Evolutionary conservation across 2,888 invertebrate species (phyloP).

Genomic region (Eupithecia dodoneata): DNA sequence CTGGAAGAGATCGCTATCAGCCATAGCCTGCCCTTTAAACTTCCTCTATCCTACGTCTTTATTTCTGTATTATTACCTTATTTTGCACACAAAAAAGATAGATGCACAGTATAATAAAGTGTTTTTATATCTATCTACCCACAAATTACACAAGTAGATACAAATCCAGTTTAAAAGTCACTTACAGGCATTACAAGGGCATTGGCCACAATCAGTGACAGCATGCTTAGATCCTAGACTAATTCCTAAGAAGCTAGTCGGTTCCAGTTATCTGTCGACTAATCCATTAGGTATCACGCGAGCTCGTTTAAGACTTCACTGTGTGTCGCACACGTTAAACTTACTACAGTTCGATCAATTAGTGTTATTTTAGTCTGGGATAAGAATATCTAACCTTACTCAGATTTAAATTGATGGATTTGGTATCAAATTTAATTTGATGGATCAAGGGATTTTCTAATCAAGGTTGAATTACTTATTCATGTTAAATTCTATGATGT

Average conservation of each 20-base stretch:
- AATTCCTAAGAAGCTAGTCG: slow-evolving; percentile 43
- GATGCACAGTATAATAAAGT: too few species aligned
- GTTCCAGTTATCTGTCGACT: slow-evolving; percentile 41
- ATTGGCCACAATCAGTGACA: slow-evolving; percentile 18
- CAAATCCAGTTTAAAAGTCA: not conserved
- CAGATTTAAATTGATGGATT: slow-evolving; percentile 7
- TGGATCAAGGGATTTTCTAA: not conserved
- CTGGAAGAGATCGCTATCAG: too few species aligned
- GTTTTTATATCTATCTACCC: too few species aligned
- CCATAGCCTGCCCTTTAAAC: too few species aligned
- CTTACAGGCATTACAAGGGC: not conserved
- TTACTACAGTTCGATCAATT: slow-evolving; percentile 27
- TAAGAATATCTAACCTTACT: slow-evolving; percentile 23
- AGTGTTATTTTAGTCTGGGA: slow-evolving; percentile 26
- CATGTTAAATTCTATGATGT: not conserved
- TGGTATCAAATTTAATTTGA: slow-evolving; percentile 12
- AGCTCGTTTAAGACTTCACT: slow-evolving; percentile 39
- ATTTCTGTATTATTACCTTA: too few species aligned
- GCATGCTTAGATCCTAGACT: slow-evolving; percentile 37
- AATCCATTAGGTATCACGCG: slow-evolving; percentile 47
- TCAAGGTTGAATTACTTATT: not conserved
- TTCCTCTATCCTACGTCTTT: too few species aligned
- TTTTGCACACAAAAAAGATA: too few species aligned
- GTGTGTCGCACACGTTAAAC: slow-evolving; percentile 15
- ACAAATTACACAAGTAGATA: not conserved